Evolutionary conservation across 2,113 vertebrate species (phyloP).

Genomic region (Alaudala cheleensis): DNA sequence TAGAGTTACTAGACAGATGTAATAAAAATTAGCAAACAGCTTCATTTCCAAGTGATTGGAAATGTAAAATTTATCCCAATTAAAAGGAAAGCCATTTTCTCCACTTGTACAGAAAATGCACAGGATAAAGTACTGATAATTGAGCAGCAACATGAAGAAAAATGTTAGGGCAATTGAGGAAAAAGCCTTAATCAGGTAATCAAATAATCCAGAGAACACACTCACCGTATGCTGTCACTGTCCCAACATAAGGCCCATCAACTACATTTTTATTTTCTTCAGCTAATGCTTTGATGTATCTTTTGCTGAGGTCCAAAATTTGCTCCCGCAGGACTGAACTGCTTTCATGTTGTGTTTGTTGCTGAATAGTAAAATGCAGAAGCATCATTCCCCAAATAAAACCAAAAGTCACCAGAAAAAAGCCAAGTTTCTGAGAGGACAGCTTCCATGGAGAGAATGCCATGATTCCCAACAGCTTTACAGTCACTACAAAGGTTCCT

Average conservation of each 20-base stretch:
- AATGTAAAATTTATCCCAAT: not conserved
- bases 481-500: slow-evolving; percentile 25
- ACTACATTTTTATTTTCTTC: slow-evolving; percentile 96
- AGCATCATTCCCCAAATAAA: slow-evolving; percentile 99
- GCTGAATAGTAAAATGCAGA: slow-evolving; percentile 98
- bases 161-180: not conserved
- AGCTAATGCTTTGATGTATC: slow-evolving; percentile 95
- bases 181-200: not conserved
- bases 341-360: slow-evolving; percentile 92
- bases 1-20: not conserved
- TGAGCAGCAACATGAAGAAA: not conserved
- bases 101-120: not conserved
- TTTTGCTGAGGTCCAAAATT: slow-evolving; percentile 98
- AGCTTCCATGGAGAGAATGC: slow-evolving; percentile 93
- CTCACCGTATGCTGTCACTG: slow-evolving; percentile 98
- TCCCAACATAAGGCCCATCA: slow-evolving; percentile 96
- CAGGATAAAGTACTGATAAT: not conserved
- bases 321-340: slow-evolving; percentile 92
- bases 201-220: not conserved
- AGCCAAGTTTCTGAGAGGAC: slow-evolving; percentile 97
- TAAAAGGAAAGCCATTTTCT: not conserved
- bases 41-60: not conserved
- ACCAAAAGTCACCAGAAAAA: slow-evolving; percentile 96
- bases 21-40: not conserved
- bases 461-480: slow-evolving; percentile 76